These are phyloP conservation scores for Sycophila texana DNA, from an alignment of 2,888 invertebrate genomes.

Conservation along the genomic window DNA sequence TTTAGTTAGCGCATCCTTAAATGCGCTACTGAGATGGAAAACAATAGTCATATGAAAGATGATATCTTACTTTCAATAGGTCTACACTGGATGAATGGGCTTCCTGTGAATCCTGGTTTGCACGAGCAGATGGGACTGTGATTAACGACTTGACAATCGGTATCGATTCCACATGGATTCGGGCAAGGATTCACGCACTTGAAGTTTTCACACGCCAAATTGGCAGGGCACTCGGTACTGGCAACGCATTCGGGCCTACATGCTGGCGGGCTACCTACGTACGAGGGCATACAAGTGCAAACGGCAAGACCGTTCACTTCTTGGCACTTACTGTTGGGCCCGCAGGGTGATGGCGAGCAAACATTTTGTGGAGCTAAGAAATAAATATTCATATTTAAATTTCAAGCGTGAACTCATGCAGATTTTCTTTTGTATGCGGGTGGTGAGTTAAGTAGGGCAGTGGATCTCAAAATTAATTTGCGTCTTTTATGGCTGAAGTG, in stretches of 20 bases:
- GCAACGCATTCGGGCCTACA: slow-evolving; percentile 83
- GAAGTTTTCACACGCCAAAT: slow-evolving; percentile 81
- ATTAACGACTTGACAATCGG: slow-evolving; percentile 77
- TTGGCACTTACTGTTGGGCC: slow-evolving; percentile 81
- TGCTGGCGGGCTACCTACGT: slow-evolving; percentile 80
- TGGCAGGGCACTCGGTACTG: slow-evolving; percentile 80
- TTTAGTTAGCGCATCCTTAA: too few species aligned
- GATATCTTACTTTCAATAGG: slow-evolving; percentile 62
- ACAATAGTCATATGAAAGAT: too few species aligned
- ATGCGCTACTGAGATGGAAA: too few species aligned
- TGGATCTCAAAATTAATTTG: too few species aligned
- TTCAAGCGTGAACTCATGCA: not conserved
- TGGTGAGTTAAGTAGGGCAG: too few species aligned
- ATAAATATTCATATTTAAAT: slow-evolving; percentile 39
- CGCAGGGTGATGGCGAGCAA: slow-evolving; percentile 81
- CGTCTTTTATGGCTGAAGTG: too few species aligned
- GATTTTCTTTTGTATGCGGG: too few species aligned
- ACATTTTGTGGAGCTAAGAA: slow-evolving; percentile 74
- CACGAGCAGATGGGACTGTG: slow-evolving; percentile 78
- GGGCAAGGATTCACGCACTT: slow-evolving; percentile 83
- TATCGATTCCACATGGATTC: slow-evolving; percentile 79
- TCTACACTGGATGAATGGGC: slow-evolving; percentile 76
- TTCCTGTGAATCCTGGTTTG: slow-evolving; percentile 75
- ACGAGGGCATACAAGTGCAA: slow-evolving; percentile 80
- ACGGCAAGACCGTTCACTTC: slow-evolving; percentile 80